Base-by-base conservation (phyloP, 2,113 vertebrate species). In the Chaenocephalus aceratus region DNA sequence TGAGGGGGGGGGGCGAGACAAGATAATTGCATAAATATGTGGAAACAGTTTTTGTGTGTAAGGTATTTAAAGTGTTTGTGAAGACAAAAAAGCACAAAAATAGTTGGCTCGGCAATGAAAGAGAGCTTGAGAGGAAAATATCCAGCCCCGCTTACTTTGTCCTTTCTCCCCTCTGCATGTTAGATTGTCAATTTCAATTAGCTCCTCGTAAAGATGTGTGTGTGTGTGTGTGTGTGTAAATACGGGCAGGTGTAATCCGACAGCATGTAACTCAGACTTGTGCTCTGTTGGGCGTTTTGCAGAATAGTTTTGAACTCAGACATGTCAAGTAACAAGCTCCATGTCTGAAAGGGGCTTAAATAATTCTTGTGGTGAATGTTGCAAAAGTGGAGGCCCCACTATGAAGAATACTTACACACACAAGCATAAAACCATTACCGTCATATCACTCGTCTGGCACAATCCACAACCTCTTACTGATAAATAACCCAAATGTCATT, bases 401-500 rank as follows among this genome's bases (percentile, higher is more conserved):
- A 64, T 79, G 65, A 73, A 72, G 45, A 77, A 79, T 13, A 46
- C 56, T 80, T 61, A 71, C 85, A 69, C 34, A 74, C 86, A 89
- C 76, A 87, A 63, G 82, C 75, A 80, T 36, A 21, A 63, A 56
- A 80, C 82, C 65, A 74, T 18, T 78, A 82, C 46, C 83, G 68
- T 54, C 64, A 46, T 30, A 41, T 77, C 66, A 71, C 74, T 79
- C 54, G 23, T 66, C 63, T 75, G 48, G 56, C 60, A 80, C 58
- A 23, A 58, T 72, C 48, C 68, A 79, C 66, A 88, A 71, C 79
- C 79, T 63, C 76, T 34, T 13, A 73, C 66, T 80, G 44, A 63
- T 70, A 75, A 60, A 23, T 68, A 65, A 51, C 82, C 87, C 80
- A 81, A 41, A 9, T 86, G 62, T 90, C 89, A 86, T 88, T 90